phyloP scores from a whole-genome alignment of 2,113 vertebrate species.

The Epinephelus cyanopodus region DNA sequence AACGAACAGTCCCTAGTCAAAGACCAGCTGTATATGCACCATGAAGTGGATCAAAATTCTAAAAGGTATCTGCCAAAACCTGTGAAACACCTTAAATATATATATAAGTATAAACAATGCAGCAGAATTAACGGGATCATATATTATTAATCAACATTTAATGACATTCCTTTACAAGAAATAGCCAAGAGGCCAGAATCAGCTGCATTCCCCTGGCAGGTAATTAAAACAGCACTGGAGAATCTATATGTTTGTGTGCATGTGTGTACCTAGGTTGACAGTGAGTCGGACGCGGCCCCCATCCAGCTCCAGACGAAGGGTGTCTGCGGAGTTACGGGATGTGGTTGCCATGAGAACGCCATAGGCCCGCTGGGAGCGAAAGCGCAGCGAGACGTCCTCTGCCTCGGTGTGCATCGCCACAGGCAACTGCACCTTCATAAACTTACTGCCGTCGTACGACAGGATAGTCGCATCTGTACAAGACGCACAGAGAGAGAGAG shows the following conservation, averaged over 20 bases:
- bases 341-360: constrained; percentile 99
- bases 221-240: constrained; percentile 52
- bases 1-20: background rate
- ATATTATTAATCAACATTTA: constrained; percentile 56
- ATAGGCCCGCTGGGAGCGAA: constrained; percentile 96
- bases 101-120: constrained; percentile 8
- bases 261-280: constrained; percentile 96
- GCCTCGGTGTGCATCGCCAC: constrained; percentile 99
- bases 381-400: constrained; percentile 96
- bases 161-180: constrained; percentile 45
- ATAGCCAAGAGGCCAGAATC: constrained; percentile 56
- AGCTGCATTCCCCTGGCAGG: constrained; percentile 56
- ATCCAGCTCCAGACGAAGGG: constrained; percentile 95
- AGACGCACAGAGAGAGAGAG: constrained; percentile 13
- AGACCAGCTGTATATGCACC: background rate
- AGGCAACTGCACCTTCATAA: constrained; percentile 99
- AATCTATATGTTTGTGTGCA: constrained; percentile 42
- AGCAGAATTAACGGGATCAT: constrained; percentile 13
- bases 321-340: constrained; percentile 97
- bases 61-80: constrained; percentile 1
- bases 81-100: constrained; percentile 15
- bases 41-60: background rate
- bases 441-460: constrained; percentile 99
- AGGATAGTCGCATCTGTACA: constrained; percentile 94
- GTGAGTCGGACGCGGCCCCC: constrained; percentile 97